phyloP scores from a whole-genome alignment of 2,797 vertebrate species.

The Semotilus atromaculatus region DNA sequence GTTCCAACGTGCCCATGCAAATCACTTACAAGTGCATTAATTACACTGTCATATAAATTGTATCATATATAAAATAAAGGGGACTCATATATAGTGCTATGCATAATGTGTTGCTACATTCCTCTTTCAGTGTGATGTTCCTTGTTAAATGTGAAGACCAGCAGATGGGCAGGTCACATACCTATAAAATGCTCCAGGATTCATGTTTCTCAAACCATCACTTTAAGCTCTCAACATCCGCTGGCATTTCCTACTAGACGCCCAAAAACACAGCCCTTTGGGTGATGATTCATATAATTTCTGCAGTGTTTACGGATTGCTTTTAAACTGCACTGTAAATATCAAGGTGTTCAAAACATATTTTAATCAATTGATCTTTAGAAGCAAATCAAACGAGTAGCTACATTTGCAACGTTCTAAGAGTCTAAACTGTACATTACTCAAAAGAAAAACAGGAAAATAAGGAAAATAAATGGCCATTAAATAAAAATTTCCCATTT shows the following conservation, averaged over 20 bases:
- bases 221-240: slow-evolving; percentile 9
- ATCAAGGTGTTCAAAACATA: slow-evolving; percentile 17
- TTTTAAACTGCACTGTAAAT: slow-evolving; percentile 2
- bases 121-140: background rate
- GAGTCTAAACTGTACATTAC: background rate
- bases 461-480: background rate
- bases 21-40: background rate
- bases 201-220: slow-evolving; percentile 24
- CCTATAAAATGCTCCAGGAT: background rate
- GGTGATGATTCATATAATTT: slow-evolving; percentile 4
- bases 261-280: background rate
- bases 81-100: background rate
- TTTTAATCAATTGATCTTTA: background rate
- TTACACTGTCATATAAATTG: background rate
- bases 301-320: background rate
- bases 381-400: background rate
- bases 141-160: slow-evolving; percentile 12
- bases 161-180: slow-evolving; percentile 16
- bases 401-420: background rate
- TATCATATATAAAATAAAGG: background rate
- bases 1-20: background rate
- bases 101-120: background rate
- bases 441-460: background rate
- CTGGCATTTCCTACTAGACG: slow-evolving; percentile 8
- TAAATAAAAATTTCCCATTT: background rate